phyloP scores from a whole-genome alignment of 2,797 vertebrate species.

The Gephyroberyx darwinii region DNA sequence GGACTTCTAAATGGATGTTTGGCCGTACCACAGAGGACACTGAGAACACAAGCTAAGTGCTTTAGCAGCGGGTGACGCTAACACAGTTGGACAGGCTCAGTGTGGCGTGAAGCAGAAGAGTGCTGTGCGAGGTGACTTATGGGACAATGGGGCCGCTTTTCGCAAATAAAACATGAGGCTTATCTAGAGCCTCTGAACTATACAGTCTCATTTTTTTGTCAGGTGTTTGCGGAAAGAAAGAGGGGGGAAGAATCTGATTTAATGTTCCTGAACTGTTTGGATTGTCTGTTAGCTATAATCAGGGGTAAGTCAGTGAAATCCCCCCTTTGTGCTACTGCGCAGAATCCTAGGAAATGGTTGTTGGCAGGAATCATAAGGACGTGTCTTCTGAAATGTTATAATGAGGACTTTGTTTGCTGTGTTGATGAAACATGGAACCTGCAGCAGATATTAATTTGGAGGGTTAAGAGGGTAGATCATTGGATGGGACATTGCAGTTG shows the following conservation, averaged over 20 bases:
- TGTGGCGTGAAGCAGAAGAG: slow-evolving; percentile 83
- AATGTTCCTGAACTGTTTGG: slow-evolving; percentile 53
- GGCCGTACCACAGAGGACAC: slow-evolving; percentile 81
- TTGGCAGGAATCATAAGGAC: neutral
- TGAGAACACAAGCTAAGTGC: slow-evolving; percentile 85
- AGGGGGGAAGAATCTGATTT: slow-evolving; percentile 52
- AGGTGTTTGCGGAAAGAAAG: slow-evolving; percentile 65
- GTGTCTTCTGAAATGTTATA: neutral
- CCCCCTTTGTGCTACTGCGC: slow-evolving; percentile 1
- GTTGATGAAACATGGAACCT: neutral
- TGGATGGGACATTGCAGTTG: neutral
- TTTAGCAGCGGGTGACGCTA: slow-evolving; percentile 79
- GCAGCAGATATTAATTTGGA: neutral
- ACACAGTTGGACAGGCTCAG: slow-evolving; percentile 79
- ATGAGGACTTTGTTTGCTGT: neutral
- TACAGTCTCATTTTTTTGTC: slow-evolving; percentile 74
- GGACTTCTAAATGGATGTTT: slow-evolving; percentile 81
- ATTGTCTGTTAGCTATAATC: slow-evolving; percentile 52
- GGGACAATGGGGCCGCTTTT: slow-evolving; percentile 87
- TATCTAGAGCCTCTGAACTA: slow-evolving; percentile 76
- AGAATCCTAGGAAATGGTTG: neutral
- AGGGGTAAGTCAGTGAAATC: slow-evolving; percentile 31
- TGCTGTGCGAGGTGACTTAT: slow-evolving; percentile 84
- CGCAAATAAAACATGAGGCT: slow-evolving; percentile 86
- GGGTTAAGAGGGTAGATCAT: neutral